Evolutionary conservation across 1,140 invertebrate species (phyloP).

Genomic region (Drosophila tristis): DNA sequence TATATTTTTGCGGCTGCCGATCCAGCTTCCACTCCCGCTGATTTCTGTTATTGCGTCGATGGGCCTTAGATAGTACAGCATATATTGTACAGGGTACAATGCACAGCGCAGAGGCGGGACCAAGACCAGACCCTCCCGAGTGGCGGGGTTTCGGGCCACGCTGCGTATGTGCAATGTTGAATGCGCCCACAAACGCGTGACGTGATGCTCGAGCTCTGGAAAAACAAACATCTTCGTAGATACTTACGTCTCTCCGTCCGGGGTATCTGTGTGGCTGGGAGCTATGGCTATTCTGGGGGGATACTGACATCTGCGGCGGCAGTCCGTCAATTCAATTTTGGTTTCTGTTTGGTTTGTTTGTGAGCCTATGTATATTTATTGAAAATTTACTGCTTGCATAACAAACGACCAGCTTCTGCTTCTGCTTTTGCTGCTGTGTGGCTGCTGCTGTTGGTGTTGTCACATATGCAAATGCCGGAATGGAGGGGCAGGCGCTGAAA

Average conservation of each 20-base stretch:
- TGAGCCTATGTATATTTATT: slow-evolving; percentile 78
- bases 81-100: no score
- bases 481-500: slow-evolving; percentile 39
- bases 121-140: slow-evolving; percentile 20
- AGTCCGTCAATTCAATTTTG: slow-evolving; percentile 5
- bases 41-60: slow-evolving; percentile 59
- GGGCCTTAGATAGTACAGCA: slow-evolving; percentile 13
- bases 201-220: slow-evolving; percentile 36
- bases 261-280: slow-evolving; percentile 29
- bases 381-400: slow-evolving; percentile 82
- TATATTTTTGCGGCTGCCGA: slow-evolving; percentile 35
- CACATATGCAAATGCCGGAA: slow-evolving; percentile 71
- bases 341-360: slow-evolving; percentile 74
- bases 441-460: slow-evolving; percentile 32
- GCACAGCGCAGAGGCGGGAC: background rate
- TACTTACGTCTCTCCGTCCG: background rate
- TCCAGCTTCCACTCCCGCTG: background rate
- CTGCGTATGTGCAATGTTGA: slow-evolving; percentile 62
- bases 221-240: slow-evolving; percentile 57
- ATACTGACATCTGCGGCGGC: slow-evolving; percentile 36
- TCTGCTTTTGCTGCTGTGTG: slow-evolving; percentile 1
- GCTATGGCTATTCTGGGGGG: slow-evolving; percentile 23
- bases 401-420: slow-evolving; percentile 60
- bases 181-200: slow-evolving; percentile 54
- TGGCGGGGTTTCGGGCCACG: slow-evolving; percentile 43